A percentile compares a stretch with the other conserved stretches of the same genome.
Evolutionary conservation across 2,888 invertebrate species (phyloP).

Genomic region (Smittia sp.): DNA sequence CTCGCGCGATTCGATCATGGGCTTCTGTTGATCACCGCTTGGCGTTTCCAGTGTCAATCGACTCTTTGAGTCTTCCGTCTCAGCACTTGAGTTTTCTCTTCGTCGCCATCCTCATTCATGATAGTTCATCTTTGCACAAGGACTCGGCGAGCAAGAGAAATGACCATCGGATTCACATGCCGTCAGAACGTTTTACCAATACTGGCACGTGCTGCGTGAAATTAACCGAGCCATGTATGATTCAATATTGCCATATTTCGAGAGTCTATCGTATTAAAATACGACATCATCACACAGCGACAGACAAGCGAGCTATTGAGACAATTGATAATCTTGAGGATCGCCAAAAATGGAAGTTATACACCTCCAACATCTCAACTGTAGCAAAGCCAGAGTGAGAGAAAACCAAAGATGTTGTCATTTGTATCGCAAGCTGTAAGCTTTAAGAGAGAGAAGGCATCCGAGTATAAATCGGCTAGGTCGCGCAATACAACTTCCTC

Average conservation of each 20-base stretch:
- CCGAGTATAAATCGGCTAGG: too few species aligned
- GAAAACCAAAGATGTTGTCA: constrained; percentile 12
- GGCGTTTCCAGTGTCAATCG: neutral
- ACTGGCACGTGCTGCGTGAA: neutral
- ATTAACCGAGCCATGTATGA: neutral
- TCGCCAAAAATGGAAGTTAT: constrained; percentile 41
- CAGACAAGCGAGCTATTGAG: constrained; percentile 27
- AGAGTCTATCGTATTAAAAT: neutral
- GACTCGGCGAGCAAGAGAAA: too few species aligned
- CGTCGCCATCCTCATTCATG: too few species aligned
- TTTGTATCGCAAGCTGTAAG: neutral
- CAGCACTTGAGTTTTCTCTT: too few species aligned
- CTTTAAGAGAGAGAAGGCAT: too few species aligned
- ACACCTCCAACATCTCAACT: constrained; percentile 40
- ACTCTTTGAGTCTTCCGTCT: too few species aligned
- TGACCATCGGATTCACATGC: neutral
- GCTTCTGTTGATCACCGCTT: neutral
- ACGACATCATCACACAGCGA: constrained; percentile 8
- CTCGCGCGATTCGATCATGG: neutral
- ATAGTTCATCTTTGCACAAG: too few species aligned
- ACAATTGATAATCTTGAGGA: constrained; percentile 41
- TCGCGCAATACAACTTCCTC: too few species aligned
- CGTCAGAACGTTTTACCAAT: neutral
- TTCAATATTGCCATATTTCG: constrained; percentile 7
- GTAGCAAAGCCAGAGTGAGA: constrained; percentile 12